Percentiles rank a stretch among this genome's conserved stretches.
phyloP scores from a whole-genome alignment of 64 coral and sea anemone genomes.

The Trachythela sp. region DNA sequence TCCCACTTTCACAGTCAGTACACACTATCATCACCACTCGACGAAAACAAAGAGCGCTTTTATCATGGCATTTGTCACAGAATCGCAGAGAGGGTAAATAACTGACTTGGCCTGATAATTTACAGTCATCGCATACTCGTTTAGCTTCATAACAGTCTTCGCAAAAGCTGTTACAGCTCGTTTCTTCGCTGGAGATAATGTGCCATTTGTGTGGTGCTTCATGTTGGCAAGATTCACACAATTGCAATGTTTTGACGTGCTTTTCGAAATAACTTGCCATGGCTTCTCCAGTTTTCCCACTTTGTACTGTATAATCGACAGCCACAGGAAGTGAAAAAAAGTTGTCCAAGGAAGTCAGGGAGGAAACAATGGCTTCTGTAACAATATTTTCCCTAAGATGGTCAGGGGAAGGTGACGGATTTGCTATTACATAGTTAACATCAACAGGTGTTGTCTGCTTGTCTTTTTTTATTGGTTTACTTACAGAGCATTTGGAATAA shows the following conservation, averaged over 20 bases:
- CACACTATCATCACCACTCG: slow-evolving; percentile 39
- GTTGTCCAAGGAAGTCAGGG: slow-evolving; percentile 52
- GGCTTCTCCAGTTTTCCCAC: slow-evolving; percentile 45
- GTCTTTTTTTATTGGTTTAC: not conserved
- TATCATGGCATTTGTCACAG: slow-evolving; percentile 20
- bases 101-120: not conserved
- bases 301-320: slow-evolving; percentile 32
- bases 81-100: too few species aligned
- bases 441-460: slow-evolving; percentile 32
- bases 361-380: slow-evolving; percentile 53
- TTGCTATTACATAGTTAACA: slow-evolving; percentile 31
- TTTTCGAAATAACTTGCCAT: slow-evolving; percentile 37
- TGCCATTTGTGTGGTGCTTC: slow-evolving; percentile 43
- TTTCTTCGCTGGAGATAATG: slow-evolving; percentile 15
- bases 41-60: not conserved
- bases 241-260: slow-evolving; percentile 45
- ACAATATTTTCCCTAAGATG: slow-evolving; percentile 36
- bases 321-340: slow-evolving; percentile 53
- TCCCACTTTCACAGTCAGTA: slow-evolving; percentile 37
- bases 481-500: slow-evolving; percentile 28
- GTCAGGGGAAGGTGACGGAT: slow-evolving; percentile 40
- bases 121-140: slow-evolving; percentile 9
- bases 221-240: slow-evolving; percentile 44
- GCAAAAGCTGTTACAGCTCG: slow-evolving; percentile 18
- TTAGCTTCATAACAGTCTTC: slow-evolving; percentile 7